A percentile compares a stretch with the other conserved stretches of the same genome.
phyloP scores from a whole-genome alignment of 2,113 vertebrate species.

The rabbit (Oryctolagus cuniculus) region mOryCun1.1 NC_091443.1:15758001-15758500 shows the following conservation, averaged over 20 bases:
- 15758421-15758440: not conserved
- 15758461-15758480: not conserved
- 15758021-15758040: not conserved
- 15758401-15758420: not conserved
- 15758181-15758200: not conserved
- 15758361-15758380: not conserved
- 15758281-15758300: not conserved
- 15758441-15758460: not conserved
- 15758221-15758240: not conserved
- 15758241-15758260: not conserved
- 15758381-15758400: not conserved
- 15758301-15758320: not conserved
- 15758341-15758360: not conserved
- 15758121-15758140: not conserved
- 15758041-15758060: not conserved
- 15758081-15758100: not conserved
- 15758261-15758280: not conserved
- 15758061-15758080: not conserved
- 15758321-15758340: not conserved
- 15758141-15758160: not conserved
- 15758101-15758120: not conserved
- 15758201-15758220: not conserved
- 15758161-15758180: no score
- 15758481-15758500: not conserved
- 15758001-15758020: not conserved